Evolutionary conservation across 2,888 invertebrate genomes (phyloP).

Genomic region (Mechanitis messenoides): DNA sequence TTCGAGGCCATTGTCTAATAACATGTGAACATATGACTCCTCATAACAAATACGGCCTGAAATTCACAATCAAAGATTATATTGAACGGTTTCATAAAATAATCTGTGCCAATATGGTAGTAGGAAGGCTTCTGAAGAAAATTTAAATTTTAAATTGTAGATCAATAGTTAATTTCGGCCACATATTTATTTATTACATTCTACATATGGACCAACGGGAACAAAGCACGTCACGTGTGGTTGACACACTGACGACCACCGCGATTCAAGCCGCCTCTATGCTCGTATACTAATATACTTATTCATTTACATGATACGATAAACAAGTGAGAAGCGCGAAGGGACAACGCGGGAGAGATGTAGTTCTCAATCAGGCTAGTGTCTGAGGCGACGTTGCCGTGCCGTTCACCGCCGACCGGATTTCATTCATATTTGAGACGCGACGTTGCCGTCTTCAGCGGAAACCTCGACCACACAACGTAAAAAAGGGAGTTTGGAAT

Average conservation of each 20-base stretch:
- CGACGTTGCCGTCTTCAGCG: conserved; percentile 75
- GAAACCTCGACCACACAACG: conserved; percentile 76
- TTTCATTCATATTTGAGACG: conserved; percentile 76
- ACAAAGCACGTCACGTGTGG: conserved; percentile 32
- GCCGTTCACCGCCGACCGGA: conserved; percentile 68
- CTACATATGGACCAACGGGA: conserved; percentile 30
- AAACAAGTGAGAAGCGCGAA: conserved; percentile 40
- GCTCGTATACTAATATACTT: conserved; percentile 25
- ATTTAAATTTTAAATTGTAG: not conserved
- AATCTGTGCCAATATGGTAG: no score
- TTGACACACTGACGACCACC: conserved; percentile 41
- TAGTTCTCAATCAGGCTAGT: conserved; percentile 72
- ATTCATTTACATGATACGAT: conserved; percentile 32
- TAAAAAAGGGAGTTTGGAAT: conserved; percentile 74
- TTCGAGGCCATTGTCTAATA: conserved; percentile 24
- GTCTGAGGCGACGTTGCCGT: conserved; percentile 73
- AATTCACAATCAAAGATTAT: no score
- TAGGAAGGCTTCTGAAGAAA: no score
- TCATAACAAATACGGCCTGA: no score
- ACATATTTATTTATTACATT: conserved; percentile 2
- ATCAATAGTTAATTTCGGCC: not conserved
- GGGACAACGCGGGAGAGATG: conserved; percentile 66
- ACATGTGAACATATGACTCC: conserved; percentile 4
- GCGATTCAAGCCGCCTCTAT: conserved; percentile 35
- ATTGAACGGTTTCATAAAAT: no score